Evolutionary conservation across 1,140 invertebrate genomes (phyloP), one percentile per base, ranked within the genome.

Genomic region (Drosophila yakuba): DNA sequence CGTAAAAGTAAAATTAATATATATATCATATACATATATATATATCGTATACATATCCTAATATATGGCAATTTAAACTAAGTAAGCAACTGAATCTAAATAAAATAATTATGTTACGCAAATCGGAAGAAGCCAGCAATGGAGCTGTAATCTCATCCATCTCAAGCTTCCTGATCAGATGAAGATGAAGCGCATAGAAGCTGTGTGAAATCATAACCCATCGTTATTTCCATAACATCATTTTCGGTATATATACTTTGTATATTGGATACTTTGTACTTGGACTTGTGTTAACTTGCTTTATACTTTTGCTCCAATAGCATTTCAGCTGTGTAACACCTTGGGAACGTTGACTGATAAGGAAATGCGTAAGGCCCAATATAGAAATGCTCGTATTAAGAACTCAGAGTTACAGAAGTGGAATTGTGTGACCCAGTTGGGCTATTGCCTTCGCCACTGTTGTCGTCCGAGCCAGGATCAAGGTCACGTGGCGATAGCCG

Each of bases 381-480:
- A 32, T 32, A 32, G 20, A 20, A 20, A 20, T 20, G 20, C 20
- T 20, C 20, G 20, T 20, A 20, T 20, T 20, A 3, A 14, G 38
- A 48, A 28, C 14, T 4, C 20, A 3, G 8, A n/a, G 23, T 25
- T 7, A 20, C 41, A n/a, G 35, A 38, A 20, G 17, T n/a, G 11
- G 32, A 35, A 23, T 14, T 15, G 20, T 15, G 7, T 35, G 45
- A 10, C 43, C 41, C 14, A 20, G 15, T 47, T 39, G 38, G 38
- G 51, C 60, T 55, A 36, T 56, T 61, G 17, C 61, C 64, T 66
- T 36, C 36, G 61, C 47, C 61, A 20, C 63, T 44, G 67, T 57
- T 57, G 68, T 71, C 68, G 68, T 72, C 66, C 71, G 68, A 73
- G 66, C 66, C 79, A 86, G 83, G 84, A 86, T 88, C 83, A 86